Evolutionary conservation across 2,888 invertebrate species (phyloP).

Genomic region (Orthosia gothica): DNA sequence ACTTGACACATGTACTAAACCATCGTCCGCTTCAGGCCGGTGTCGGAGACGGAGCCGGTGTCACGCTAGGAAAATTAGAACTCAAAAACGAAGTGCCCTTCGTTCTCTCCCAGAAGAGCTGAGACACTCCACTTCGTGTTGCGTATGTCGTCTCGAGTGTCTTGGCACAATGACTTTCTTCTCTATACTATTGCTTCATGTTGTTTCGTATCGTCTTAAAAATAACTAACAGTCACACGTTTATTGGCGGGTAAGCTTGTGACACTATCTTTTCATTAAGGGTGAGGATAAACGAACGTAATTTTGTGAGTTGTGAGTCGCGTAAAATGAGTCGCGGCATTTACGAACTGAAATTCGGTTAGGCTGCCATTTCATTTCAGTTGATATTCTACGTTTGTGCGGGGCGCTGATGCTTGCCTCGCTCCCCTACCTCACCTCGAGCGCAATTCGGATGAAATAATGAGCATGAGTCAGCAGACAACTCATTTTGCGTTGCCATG

Average conservation of each 20-base stretch:
- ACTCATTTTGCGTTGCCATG: no score
- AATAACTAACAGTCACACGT: conserved; percentile 66
- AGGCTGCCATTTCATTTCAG: no score
- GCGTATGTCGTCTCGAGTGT: conserved; percentile 76
- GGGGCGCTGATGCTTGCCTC: no score
- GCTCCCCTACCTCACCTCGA: no score
- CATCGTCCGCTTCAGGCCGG: conserved; percentile 68
- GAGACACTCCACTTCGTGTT: conserved; percentile 75
- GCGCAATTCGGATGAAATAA: no score
- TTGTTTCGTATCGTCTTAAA: conserved; percentile 68
- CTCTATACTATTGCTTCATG: conserved; percentile 64
- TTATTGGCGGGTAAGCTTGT: conserved; percentile 75
- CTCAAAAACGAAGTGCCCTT: conserved; percentile 82
- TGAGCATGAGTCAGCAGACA: no score
- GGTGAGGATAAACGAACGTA: no score
- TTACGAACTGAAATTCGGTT: no score
- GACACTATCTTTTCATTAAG: conserved; percentile 69
- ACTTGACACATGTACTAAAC: conserved; percentile 76
- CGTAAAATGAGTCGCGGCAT: no score
- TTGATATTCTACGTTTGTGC: no score
- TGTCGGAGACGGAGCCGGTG: conserved; percentile 69
- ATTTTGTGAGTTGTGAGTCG: no score
- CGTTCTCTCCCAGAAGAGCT: conserved; percentile 75
- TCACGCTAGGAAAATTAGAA: conserved; percentile 81
- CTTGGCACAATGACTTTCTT: conserved; percentile 70